A percentile compares a stretch with the other conserved stretches of the same genome.
Conservation (phyloP, 2,888 invertebrate genomes). For the Tolmerus cingulatus region DNA sequence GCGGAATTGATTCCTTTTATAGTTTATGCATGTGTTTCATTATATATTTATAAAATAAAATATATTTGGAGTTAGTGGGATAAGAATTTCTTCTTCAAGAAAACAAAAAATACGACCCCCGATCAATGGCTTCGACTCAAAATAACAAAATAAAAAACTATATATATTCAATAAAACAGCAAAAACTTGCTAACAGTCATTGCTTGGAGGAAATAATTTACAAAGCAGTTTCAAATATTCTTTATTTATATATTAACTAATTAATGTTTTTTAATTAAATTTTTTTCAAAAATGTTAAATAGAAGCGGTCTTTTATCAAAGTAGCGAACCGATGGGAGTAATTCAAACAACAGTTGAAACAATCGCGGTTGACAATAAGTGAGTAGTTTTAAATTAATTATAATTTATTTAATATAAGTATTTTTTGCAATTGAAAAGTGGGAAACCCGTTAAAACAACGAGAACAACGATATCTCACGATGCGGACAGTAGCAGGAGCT, state of each 20-base stretch:
- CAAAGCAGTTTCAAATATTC: too few species aligned
- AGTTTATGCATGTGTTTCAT: background rate
- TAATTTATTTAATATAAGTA: too few species aligned
- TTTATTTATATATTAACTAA: too few species aligned
- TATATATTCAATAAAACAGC: too few species aligned
- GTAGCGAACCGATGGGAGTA: conserved; percentile 67
- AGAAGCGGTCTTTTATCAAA: conserved; percentile 70
- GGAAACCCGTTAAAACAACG: background rate
- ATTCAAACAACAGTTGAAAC: conserved; percentile 65
- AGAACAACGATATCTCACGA: conserved; percentile 5
- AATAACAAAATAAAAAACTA: too few species aligned
- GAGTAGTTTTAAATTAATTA: background rate
- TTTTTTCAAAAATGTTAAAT: conserved; percentile 54
- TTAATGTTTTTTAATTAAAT: too few species aligned
- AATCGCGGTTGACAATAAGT: conserved; percentile 64
- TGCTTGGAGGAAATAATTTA: too few species aligned
- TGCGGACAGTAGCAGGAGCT: background rate
- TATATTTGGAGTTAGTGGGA: background rate
- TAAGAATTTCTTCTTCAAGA: background rate
- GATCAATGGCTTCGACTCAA: too few species aligned
- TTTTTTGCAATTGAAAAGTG: too few species aligned
- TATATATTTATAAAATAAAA: background rate
- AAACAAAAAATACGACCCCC: background rate
- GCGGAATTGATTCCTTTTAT: too few species aligned
- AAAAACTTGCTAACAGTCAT: too few species aligned